Evolutionary conservation across 1,140 invertebrate species (phyloP), one percentile per base, ranked within the genome.

Genomic region (Ceratitis capitata): DNA sequence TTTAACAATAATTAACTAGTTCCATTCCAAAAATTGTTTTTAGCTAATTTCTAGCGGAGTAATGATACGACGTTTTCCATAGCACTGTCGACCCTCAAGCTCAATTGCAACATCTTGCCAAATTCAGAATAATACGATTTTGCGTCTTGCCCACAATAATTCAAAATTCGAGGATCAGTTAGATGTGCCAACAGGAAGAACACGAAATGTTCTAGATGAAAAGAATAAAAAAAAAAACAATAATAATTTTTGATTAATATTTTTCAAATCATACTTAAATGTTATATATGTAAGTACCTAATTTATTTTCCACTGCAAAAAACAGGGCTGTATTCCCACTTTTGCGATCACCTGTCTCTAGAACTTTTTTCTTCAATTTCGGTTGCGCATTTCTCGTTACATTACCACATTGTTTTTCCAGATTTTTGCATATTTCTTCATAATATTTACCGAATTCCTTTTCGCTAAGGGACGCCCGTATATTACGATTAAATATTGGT

Each of bases 181-280:
- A 91, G 64, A 56, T 91, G 90, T 0, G 90, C 90, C n/a, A 91
- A 82, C 32, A 91, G 84, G 56, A 91, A 90, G 74, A 90, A 91
- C n/a, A 89, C 88, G 3, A 91, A 83, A 74, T 91, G 90, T 82
- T 91, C 90, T 89, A n/a, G n/a, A n/a, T n/a, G 58, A 26, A 88
- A 86, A 32, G 49, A 82, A 26, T 42, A 82, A 86, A 64, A 19
- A n/a, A n/a, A n/a, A n/a, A n/a, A n/a, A n/a, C n/a, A n/a, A n/a
- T n/a, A n/a, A n/a, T n/a, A n/a, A n/a, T n/a, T n/a, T n/a, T n/a
- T n/a, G 61, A 45, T 85, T 16, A 56, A 3, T 23, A 6, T 6
- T 26, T 69, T 19, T 7, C 2, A 78, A 51, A 45, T 26, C 0
- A 45, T 45, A 49, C 85, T 26, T 85, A n/a, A n/a, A n/a, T n/a